These are phyloP conservation scores for Drosophila mayaguana DNA, from an alignment of 2,888 invertebrate species.

Conservation along the genomic window DNA sequence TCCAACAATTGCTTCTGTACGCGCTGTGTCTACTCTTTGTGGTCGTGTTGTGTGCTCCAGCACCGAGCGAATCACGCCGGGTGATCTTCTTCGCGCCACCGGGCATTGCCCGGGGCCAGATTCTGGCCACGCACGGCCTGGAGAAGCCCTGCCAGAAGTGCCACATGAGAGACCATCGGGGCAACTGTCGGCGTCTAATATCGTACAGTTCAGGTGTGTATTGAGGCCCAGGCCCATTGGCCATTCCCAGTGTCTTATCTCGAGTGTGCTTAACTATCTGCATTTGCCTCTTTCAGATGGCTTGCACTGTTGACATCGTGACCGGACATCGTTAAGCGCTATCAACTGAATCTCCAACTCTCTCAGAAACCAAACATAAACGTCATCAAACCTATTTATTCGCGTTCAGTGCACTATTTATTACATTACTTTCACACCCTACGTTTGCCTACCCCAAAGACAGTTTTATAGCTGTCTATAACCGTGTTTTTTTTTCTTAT, in stretches of 20 bases:
- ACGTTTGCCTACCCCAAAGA: slow-evolving; percentile 3
- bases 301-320: slow-evolving; percentile 59
- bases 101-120: slow-evolving; percentile 71
- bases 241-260: not conserved
- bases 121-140: slow-evolving; percentile 67
- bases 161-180: slow-evolving; percentile 83
- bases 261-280: not conserved
- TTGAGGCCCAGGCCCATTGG: no score
- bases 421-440: slow-evolving; percentile 32
- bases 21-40: slow-evolving; percentile 60
- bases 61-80: slow-evolving; percentile 67
- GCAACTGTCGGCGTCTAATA: slow-evolving; percentile 79
- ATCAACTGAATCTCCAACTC: slow-evolving; percentile 58
- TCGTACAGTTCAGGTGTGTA: slow-evolving; percentile 74
- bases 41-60: slow-evolving; percentile 63
- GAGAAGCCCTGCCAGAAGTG: slow-evolving; percentile 80
- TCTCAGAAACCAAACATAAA: slow-evolving; percentile 34
- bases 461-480: slow-evolving; percentile 5
- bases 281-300: slow-evolving; percentile 62
- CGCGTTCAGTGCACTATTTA: slow-evolving; percentile 40
- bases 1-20: slow-evolving; percentile 56
- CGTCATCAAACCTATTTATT: slow-evolving; percentile 40
- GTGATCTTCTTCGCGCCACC: slow-evolving; percentile 80
- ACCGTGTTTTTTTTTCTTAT: not conserved
- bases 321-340: not conserved